Percentiles rank a stretch among this genome's conserved stretches.
Evolutionary conservation across 1,140 invertebrate genomes (phyloP).

Genomic region (Atta colombica): DNA sequence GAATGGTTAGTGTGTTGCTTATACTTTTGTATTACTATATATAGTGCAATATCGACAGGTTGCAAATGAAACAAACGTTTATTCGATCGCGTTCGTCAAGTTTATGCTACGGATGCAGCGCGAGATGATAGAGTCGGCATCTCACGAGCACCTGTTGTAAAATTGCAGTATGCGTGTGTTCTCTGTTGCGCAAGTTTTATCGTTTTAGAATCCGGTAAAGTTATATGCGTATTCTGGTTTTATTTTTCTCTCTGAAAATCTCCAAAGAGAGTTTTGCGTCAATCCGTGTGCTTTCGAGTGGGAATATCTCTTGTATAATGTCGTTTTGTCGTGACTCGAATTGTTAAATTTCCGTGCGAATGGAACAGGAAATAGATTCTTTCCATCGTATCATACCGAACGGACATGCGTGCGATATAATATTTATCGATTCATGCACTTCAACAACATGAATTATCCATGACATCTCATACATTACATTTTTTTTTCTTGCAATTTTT

Average conservation of each 20-base stretch:
- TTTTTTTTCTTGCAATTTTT: neutral
- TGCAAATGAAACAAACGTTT: conserved; percentile 44
- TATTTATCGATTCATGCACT: neutral
- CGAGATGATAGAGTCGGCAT: conserved; percentile 13
- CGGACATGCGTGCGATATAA: neutral
- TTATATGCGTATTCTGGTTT: conserved; percentile 28
- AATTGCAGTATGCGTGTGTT: conserved; percentile 21
- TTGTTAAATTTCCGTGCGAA: conserved; percentile 20
- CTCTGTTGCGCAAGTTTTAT: conserved; percentile 37
- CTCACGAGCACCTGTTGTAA: conserved; percentile 53
- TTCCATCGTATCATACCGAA: neutral
- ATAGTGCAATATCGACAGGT: conserved; percentile 37
- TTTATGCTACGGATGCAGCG: neutral
- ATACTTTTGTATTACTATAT: conserved; percentile 18
- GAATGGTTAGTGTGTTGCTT: conserved; percentile 46
- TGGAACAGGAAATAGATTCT: neutral
- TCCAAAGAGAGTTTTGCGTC: conserved; percentile 16
- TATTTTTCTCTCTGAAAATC: conserved; percentile 16
- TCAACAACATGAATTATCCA: conserved; percentile 11
- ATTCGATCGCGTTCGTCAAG: conserved; percentile 26
- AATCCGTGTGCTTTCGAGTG: neutral
- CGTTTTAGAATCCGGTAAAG: conserved; percentile 10
- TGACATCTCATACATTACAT: neutral
- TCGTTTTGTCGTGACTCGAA: conserved; percentile 24
- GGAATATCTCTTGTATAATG: conserved; percentile 34